A percentile compares a stretch with the other conserved stretches of the same genome.
Conservation (phyloP, 2,113 vertebrate species). For the Platanista minor region DNA sequence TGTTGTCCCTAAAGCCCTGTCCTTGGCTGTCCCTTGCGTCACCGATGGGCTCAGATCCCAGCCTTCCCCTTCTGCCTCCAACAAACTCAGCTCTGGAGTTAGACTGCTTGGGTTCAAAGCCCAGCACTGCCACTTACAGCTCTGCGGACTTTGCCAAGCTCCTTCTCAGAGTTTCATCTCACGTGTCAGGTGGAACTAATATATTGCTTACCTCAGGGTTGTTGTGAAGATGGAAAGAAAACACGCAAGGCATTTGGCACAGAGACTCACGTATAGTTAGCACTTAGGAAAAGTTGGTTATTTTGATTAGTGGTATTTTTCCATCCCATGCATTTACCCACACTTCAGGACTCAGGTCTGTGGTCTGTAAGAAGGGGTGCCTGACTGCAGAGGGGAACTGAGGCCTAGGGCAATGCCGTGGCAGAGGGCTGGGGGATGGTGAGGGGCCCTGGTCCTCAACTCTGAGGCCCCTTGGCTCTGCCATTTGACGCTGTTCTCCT, state of each 20-base stretch:
- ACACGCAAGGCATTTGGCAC: neutral
- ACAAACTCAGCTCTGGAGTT: neutral
- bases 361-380: neutral
- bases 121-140: neutral
- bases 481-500: neutral
- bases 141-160: neutral
- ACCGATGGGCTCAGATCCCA: neutral
- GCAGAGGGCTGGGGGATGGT: neutral
- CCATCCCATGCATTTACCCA: neutral
- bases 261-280: neutral
- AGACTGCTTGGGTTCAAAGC: neutral
- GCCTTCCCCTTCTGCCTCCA: neutral
- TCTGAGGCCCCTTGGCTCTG: neutral
- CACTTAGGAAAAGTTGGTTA: neutral
- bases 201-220: neutral
- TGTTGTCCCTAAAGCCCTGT: slow-evolving; percentile 1
- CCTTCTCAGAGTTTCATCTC: neutral
- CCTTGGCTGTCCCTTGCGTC: neutral
- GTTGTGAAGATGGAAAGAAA: neutral
- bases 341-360: neutral
- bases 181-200: neutral
- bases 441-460: neutral
- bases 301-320: neutral
- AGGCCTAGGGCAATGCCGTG: neutral
- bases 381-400: neutral